Conservation (phyloP, 2,113 vertebrate genomes). For the Macrotis lagotis region DNA sequence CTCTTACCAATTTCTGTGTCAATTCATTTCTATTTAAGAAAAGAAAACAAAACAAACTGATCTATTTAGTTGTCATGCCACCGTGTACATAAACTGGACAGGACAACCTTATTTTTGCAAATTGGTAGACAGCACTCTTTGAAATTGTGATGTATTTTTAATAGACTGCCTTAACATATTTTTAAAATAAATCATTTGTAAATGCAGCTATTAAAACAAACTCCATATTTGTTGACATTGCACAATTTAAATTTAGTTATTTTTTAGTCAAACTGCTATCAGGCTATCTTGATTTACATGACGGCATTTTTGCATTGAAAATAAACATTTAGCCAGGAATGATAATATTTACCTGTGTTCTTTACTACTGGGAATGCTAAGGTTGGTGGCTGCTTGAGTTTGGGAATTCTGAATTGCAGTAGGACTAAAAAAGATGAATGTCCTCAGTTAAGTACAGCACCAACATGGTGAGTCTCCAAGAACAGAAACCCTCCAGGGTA, state of each 20-base stretch:
- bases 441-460: background rate
- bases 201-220: background rate
- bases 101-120: background rate
- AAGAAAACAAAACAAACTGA: background rate
- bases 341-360: background rate
- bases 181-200: background rate
- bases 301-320: background rate
- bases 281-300: conserved; percentile 17
- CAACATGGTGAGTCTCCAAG: background rate
- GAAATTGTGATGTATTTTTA: background rate
- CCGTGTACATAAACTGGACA: background rate
- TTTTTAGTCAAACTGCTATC: conserved; percentile 38
- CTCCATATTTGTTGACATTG: background rate
- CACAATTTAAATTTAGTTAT: conserved; percentile 25
- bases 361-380: background rate
- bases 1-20: background rate
- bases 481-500: background rate
- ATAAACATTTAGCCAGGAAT: conserved; percentile 14
- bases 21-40: background rate
- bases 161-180: background rate
- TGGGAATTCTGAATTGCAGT: background rate
- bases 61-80: background rate
- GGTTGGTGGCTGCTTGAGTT: background rate
- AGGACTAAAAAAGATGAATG: background rate
- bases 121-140: background rate